Base-by-base conservation (phyloP, 2,113 vertebrate genomes). In the Pangasianodon gigas region DNA sequence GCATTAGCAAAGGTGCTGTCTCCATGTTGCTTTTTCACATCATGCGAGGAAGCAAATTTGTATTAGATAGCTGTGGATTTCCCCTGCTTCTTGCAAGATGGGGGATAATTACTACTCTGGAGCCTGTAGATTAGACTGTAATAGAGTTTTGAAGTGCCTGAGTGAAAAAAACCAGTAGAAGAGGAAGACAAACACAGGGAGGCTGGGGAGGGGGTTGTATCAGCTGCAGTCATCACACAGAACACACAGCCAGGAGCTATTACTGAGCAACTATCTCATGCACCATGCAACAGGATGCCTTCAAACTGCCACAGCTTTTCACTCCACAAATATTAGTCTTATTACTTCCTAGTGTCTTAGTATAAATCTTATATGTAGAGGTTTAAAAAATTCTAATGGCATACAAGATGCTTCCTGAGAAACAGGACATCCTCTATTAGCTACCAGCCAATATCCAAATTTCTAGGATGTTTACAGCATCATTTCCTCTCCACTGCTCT, bases 71-170 rank as follows among this genome's bases (percentile, higher is more conserved):
- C 93, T 80, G 83, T 92, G 93, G 92, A 89, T 94, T 95, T 96
- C 94, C 94, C 95, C 94, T 84, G 60, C 92, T 92, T 89, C 85
- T 89, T 32, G 67, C 75, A 92, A 92, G 94, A 96, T 94, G 90
- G 92, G 94, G 94, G 93, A 94, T 96, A 96, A 96, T 95, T 96
- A 89, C 93, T 91, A 84, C 92, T 91, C 88, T 91, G 92, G 91
- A 91, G 91, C 87, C 90, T 91, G 83, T 60, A 92, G 93, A 94
- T 93, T 91, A 92, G 89, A 90, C 92, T 91, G 88, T 93, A 93
- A 91, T 90, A 94, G 92, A 92, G 90, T 92, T 86, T 89, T 71
- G 56, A 87, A 90, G 90, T 88, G 90, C 58, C 84, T 87, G 46
- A 92, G 69, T 71, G 75, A 91, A 60, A 84, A 91, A 88, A 91